phyloP scores from a whole-genome alignment of 2,888 invertebrate species.

The Synanthedon vespiformis region DNA sequence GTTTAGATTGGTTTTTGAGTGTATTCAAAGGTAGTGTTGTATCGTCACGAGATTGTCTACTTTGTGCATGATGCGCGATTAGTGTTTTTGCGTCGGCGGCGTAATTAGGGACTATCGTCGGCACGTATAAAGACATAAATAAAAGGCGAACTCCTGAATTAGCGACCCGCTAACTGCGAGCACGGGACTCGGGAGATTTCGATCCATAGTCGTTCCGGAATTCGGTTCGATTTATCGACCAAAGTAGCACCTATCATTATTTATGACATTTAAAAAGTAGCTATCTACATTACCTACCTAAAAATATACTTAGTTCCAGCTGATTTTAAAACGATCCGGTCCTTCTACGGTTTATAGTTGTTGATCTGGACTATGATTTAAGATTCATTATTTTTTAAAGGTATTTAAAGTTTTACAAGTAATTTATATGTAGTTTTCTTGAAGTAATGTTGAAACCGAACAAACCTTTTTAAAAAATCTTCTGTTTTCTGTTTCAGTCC shows the following conservation, averaged over 20 bases:
- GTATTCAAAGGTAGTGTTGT: conserved; percentile 1
- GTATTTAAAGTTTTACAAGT: too few relatives aligned
- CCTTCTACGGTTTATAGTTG: too few relatives aligned
- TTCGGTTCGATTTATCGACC: not conserved
- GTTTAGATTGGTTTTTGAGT: conserved; percentile 5
- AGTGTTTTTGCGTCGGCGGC: conserved; percentile 60
- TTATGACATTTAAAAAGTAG: not conserved
- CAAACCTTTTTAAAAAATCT: too few relatives aligned
- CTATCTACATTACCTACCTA: not conserved
- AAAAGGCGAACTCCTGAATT: conserved; percentile 55
- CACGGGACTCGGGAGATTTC: conserved; percentile 40
- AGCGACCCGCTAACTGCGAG: conserved; percentile 34
- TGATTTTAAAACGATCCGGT: too few relatives aligned
- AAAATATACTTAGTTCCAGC: too few relatives aligned
- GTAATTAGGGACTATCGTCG: conserved; percentile 69
- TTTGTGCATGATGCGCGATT: conserved; percentile 53
- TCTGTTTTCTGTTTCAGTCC: too few relatives aligned
- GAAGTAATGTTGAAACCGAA: too few relatives aligned
- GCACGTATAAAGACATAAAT: conserved; percentile 69
- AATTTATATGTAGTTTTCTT: too few relatives aligned
- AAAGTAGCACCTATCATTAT: not conserved
- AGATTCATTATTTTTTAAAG: too few relatives aligned
- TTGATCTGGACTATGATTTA: too few relatives aligned
- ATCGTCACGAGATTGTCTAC: conserved; percentile 1
- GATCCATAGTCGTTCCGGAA: conserved; percentile 32